A percentile compares a stretch with the other conserved stretches of the same genome.
phyloP scores from a whole-genome alignment of 2,113 vertebrate species.

The Himantopus leucocephalus region DNA sequence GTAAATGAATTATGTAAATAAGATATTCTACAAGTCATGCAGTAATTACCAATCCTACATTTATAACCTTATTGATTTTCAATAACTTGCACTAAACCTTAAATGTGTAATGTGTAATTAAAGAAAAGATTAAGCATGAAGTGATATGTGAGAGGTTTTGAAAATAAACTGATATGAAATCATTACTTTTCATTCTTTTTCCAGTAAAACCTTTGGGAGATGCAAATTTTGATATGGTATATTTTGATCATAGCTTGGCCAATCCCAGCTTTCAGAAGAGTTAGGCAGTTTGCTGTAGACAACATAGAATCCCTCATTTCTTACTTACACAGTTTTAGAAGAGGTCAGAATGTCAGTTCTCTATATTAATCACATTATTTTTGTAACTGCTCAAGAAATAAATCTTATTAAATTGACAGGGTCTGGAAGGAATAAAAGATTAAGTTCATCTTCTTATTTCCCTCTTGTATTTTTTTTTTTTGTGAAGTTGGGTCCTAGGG shows the following conservation, averaged over 20 bases:
- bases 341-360: neutral
- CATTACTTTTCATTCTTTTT: neutral
- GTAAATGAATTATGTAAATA: constrained; percentile 65
- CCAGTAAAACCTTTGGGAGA: neutral
- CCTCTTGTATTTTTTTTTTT: neutral
- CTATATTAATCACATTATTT: neutral
- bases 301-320: neutral
- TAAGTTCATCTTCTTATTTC: neutral
- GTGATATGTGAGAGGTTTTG: neutral
- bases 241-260: neutral
- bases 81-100: constrained; percentile 25
- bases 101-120: constrained; percentile 16
- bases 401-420: neutral
- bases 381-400: neutral
- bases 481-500: neutral
- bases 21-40: constrained; percentile 31
- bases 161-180: neutral
- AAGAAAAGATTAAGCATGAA: neutral
- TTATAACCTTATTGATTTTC: constrained; percentile 47
- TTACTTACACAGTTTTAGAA: neutral
- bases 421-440: neutral
- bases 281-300: neutral
- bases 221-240: neutral
- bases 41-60: constrained; percentile 30
- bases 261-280: neutral